Percentiles rank a stretch among this genome's conserved stretches.
These are phyloP conservation scores for Charina bottae DNA, from an alignment of 2,113 vertebrate species.

Conservation along the genomic window DNA sequence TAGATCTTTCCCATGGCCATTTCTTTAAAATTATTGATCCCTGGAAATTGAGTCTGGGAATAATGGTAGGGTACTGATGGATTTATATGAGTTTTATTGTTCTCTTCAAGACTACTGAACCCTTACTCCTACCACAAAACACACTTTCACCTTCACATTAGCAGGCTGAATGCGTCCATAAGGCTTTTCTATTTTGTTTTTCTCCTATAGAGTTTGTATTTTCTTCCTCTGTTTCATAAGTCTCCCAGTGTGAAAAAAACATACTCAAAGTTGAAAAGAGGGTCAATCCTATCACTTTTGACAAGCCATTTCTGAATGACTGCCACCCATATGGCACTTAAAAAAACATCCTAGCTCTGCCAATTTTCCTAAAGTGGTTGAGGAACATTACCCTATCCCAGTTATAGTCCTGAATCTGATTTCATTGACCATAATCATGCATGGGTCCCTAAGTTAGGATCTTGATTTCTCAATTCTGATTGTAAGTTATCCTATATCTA, in stretches of 20 bases:
- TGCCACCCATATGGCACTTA: not conserved
- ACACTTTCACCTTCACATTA: not conserved
- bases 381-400: not conserved
- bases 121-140: not conserved
- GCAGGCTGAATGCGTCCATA: not conserved
- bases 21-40: not conserved
- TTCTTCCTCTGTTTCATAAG: not conserved
- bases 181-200: not conserved
- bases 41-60: not conserved
- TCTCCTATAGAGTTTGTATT: not conserved
- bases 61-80: not conserved
- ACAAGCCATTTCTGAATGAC: not conserved
- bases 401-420: not conserved
- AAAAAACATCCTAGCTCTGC: not conserved
- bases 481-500: not conserved
- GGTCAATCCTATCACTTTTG: not conserved
- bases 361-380: not conserved
- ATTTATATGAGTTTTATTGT: not conserved
- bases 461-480: not conserved
- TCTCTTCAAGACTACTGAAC: not conserved
- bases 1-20: not conserved
- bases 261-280: not conserved
- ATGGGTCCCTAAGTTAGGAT: not conserved
- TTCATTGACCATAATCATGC: not conserved
- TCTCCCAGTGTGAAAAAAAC: not conserved